Base-by-base conservation (phyloP, 2,888 invertebrate genomes). In the Notodonta dromedarius region DNA sequence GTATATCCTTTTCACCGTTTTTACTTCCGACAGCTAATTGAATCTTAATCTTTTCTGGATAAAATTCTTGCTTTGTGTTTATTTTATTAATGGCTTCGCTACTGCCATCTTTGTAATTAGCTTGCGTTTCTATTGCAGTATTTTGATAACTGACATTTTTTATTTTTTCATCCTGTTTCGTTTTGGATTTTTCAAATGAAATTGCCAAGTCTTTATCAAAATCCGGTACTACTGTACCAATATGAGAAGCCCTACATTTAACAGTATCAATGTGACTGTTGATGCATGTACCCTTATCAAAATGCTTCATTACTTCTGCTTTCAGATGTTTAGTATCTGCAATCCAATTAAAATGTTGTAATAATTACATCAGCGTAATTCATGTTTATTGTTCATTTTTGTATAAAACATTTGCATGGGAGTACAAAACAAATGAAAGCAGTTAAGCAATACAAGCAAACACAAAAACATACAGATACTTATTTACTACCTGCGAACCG, bases 401-500 rank as follows among this genome's bases (percentile, higher is more conserved):
- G 62, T 46, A 56, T 2, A 24, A 24, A 24, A 24, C 63, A 67
- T 65, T 71, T 69, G 79, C 84, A 86, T 90, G 91, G 90, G 88
- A 91, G 90, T 86, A 89, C 89, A 89, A 87, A 82, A 82, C 75
- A 82, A 79, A 64, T 82, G 69, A 80, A 83, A 76, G 66, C 70
- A 79, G 56, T 60, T 53, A 50, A 8, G n/a, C 40, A 62, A 46
- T 44, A 44, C 5, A 13, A n/a, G n/a, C 4, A 46, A 46, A 46
- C 13, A 46, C 4, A 46, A 9, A 46, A 46, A 13, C 13, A 46
- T n/a, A 46, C 5, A 11, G 9, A 42, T 11, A 42, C 24, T 24
- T 24, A 24, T 24, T 42, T 7, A 42, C 8, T 42, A 42, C 42
- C 42, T 35, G 7, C 35, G 35, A 6, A 35, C 4, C 5, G 35